Conservation (phyloP, 2,888 invertebrate species). For the Drosophila vallismaia region DNA sequence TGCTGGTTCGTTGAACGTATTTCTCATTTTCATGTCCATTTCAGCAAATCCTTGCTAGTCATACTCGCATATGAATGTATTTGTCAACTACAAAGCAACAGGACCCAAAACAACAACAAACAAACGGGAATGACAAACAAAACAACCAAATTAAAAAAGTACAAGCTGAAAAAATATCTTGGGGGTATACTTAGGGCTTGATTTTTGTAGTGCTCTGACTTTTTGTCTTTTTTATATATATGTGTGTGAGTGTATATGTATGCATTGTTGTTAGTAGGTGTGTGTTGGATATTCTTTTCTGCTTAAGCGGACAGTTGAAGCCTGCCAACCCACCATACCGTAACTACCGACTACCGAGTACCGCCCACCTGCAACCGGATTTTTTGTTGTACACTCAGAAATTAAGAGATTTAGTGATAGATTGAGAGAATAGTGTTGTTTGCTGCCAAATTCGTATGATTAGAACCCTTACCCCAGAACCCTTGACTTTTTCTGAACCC, state of each 20-base stretch:
- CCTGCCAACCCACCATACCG: not conserved
- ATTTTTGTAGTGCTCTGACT: slow-evolving; percentile 65
- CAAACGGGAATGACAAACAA: slow-evolving; percentile 68
- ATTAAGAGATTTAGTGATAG: too few relatives aligned
- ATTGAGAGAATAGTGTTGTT: too few relatives aligned
- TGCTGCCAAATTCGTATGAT: too few relatives aligned
- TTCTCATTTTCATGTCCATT: slow-evolving; percentile 80
- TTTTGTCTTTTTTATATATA: slow-evolving; percentile 54
- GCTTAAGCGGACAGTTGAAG: slow-evolving; percentile 61
- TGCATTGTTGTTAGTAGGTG: slow-evolving; percentile 29
- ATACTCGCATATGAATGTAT: slow-evolving; percentile 66
- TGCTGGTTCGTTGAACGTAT: slow-evolving; percentile 77
- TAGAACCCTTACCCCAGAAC: too few relatives aligned
- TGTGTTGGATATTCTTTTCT: slow-evolving; percentile 31
- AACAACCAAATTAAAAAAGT: slow-evolving; percentile 72
- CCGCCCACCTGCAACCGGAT: not conserved
- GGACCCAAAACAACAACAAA: slow-evolving; percentile 34
- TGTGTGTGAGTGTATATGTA: slow-evolving; percentile 1
- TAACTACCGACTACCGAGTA: not conserved
- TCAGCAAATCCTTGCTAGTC: slow-evolving; percentile 54
- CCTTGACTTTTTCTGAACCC: too few relatives aligned
- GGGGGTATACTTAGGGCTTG: slow-evolving; percentile 74
- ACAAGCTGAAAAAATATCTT: slow-evolving; percentile 75
- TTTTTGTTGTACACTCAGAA: not conserved
- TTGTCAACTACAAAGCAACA: slow-evolving; percentile 64